Conservation (phyloP, 2,888 invertebrate genomes). For the Biston stratarius region DNA sequence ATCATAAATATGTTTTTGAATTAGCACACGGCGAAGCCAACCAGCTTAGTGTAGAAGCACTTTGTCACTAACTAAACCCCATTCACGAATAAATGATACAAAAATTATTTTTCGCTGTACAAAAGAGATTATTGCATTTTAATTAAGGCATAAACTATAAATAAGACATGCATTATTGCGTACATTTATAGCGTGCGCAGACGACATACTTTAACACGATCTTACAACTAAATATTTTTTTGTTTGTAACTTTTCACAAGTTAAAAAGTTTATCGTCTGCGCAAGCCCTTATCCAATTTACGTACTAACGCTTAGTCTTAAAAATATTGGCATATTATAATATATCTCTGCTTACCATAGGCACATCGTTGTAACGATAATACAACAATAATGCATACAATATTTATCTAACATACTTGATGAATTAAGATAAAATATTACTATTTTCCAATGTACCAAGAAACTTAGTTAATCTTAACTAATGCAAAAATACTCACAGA, state of each 20-base stretch:
- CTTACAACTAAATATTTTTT: not conserved
- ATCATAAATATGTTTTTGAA: too few species aligned
- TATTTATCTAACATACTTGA: constrained; percentile 15
- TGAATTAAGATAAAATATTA: constrained; percentile 12
- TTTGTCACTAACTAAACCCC: constrained; percentile 17
- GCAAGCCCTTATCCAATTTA: constrained; percentile 49
- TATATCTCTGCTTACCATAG: constrained; percentile 59
- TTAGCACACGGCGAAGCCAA: not conserved
- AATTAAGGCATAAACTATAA: constrained; percentile 32
- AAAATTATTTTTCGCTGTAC: constrained; percentile 53
- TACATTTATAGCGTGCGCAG: constrained; percentile 33
- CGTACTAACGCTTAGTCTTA: constrained; percentile 44
- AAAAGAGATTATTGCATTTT: constrained; percentile 52
- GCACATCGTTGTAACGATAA: constrained; percentile 56
- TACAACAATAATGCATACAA: constrained; percentile 54
- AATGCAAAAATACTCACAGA: too few species aligned
- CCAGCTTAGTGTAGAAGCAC: constrained; percentile 1
- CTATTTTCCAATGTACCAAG: constrained; percentile 3
- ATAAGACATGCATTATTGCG: constrained; percentile 36
- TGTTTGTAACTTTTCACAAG: too few species aligned
- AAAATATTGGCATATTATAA: constrained; percentile 66
- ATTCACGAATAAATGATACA: constrained; percentile 15
- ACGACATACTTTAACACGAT: not conserved
- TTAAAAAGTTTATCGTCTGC: not conserved
- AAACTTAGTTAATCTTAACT: not conserved